Evolutionary conservation across 2,113 vertebrate species (phyloP).

Genomic region (Craseonycteris thonglongyai): DNA sequence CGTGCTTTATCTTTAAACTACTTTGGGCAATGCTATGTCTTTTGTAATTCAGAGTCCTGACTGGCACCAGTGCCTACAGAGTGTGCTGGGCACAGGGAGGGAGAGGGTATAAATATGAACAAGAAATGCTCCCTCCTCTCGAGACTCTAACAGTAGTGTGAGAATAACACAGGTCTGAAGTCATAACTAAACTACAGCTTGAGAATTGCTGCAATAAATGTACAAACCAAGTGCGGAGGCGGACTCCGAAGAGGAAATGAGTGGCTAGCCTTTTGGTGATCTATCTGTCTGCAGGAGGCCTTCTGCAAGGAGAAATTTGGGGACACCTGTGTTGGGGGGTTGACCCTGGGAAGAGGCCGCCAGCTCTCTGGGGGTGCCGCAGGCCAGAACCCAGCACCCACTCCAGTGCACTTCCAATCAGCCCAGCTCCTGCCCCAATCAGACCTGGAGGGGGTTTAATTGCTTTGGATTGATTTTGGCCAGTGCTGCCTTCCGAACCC

Average conservation of each 20-base stretch:
- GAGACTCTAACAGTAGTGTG: background rate
- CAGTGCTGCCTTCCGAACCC: background rate
- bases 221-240: background rate
- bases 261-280: accelerated
- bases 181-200: background rate
- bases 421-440: background rate
- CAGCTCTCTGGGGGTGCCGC: background rate
- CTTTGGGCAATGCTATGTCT: background rate
- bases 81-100: background rate
- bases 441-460: slow-evolving; percentile 26
- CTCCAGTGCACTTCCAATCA: background rate
- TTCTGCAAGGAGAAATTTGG: background rate
- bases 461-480: slow-evolving; percentile 63
- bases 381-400: accelerated
- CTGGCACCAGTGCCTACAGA: background rate
- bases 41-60: background rate
- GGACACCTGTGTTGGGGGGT: background rate
- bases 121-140: background rate
- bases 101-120: background rate
- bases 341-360: too few relatives aligned
- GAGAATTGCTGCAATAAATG: background rate
- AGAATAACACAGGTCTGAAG: background rate
- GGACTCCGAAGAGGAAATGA: background rate
- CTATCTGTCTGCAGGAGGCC: background rate
- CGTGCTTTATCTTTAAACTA: background rate